phyloP scores from a whole-genome alignment of 2,888 invertebrate genomes.

The Phortica magna region DNA sequence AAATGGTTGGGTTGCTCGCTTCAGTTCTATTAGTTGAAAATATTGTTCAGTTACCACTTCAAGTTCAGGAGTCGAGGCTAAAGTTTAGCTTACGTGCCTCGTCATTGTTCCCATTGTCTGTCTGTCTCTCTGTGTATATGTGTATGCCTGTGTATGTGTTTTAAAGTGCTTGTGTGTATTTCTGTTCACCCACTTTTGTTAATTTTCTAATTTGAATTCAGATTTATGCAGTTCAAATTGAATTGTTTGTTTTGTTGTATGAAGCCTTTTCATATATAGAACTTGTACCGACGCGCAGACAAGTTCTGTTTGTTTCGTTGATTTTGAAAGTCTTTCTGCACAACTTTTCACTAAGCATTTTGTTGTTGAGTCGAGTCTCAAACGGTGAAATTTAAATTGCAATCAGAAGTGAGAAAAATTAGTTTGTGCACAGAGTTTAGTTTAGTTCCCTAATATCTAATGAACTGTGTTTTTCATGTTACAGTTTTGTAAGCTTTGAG shows the following conservation, averaged over 20 bases:
- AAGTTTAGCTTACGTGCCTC: not conserved
- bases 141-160: slow-evolving; percentile 35
- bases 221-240: slow-evolving; percentile 68
- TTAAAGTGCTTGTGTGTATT: not conserved
- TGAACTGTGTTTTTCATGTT: no score
- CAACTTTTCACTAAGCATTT: no score
- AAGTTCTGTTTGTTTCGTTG: no score
- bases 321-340: no score
- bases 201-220: slow-evolving; percentile 72
- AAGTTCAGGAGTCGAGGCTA: not conserved
- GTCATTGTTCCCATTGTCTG: not conserved
- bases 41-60: not conserved
- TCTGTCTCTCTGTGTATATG: slow-evolving; percentile 17
- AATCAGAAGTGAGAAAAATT: no score
- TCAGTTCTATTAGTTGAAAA: not conserved
- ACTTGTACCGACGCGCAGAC: not conserved
- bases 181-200: slow-evolving; percentile 41
- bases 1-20: slow-evolving; percentile 28
- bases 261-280: not conserved
- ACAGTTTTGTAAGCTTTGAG: no score
- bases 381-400: no score
- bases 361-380: no score
- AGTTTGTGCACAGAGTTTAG: no score
- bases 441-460: no score
- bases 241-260: slow-evolving; percentile 40